A percentile compares a stretch with the other conserved stretches of the same genome.
phyloP scores from a whole-genome alignment of 2,797 vertebrate genomes.

The Geotrypetes seraphini region DNA sequence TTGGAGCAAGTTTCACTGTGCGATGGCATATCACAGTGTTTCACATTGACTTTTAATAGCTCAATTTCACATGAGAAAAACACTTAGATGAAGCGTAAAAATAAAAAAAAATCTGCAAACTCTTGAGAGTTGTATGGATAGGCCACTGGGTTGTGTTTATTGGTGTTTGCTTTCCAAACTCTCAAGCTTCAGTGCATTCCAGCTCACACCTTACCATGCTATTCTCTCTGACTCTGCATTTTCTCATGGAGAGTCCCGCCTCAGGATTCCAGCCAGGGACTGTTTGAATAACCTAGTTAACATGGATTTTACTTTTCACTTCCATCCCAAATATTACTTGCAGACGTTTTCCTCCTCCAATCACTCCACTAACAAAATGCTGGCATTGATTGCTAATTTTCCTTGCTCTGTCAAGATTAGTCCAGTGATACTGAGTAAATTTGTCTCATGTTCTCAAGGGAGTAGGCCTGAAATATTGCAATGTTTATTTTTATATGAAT shows the following conservation, averaged over 20 bases:
- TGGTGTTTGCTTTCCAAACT: slow-evolving; percentile 12
- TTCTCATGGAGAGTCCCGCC: slow-evolving; percentile 11
- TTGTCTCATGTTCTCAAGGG: slow-evolving; percentile 53
- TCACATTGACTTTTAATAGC: slow-evolving; percentile 18
- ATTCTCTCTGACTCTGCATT: background rate
- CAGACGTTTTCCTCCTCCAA: slow-evolving; percentile 5
- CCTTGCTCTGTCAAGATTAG: slow-evolving; percentile 60
- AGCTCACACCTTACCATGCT: slow-evolving; percentile 25
- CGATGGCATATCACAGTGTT: slow-evolving; percentile 8
- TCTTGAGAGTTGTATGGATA: slow-evolving; percentile 20
- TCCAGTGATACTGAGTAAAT: slow-evolving; percentile 52
- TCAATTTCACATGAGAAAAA: slow-evolving; percentile 35
- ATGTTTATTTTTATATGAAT: slow-evolving; percentile 77
- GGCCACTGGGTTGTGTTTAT: slow-evolving; percentile 6
- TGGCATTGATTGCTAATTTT: slow-evolving; percentile 52
- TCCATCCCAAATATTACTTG: slow-evolving; percentile 32
- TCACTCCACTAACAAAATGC: slow-evolving; percentile 32
- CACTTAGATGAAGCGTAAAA: slow-evolving; percentile 5
- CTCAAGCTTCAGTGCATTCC: slow-evolving; percentile 21
- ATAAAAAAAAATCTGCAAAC: slow-evolving; percentile 7
- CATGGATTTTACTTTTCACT: slow-evolving; percentile 24
- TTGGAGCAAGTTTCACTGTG: slow-evolving; percentile 12
- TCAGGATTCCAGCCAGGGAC: slow-evolving; percentile 14
- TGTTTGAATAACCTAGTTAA: slow-evolving; percentile 27
- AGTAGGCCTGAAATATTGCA: slow-evolving; percentile 60